Evolutionary conservation across 2,888 invertebrate species (phyloP).

Genomic region (Mesochorus sp.): DNA sequence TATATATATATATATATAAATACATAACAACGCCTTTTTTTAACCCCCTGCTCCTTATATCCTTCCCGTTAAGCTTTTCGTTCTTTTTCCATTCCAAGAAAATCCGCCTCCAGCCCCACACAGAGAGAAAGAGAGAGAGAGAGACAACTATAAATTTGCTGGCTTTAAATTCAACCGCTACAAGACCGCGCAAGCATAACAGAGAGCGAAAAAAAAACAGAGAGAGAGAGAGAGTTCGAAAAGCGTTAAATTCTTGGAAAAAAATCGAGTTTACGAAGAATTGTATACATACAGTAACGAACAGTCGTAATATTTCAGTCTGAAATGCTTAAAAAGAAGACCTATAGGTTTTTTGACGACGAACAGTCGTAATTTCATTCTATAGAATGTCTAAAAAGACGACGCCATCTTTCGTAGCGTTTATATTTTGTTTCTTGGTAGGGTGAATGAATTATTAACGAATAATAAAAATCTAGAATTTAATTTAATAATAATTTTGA

Average conservation of each 20-base stretch:
- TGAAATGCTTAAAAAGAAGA: too few species aligned
- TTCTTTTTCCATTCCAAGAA: constrained; percentile 7
- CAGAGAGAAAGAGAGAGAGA: too few species aligned
- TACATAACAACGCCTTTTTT: constrained; percentile 7
- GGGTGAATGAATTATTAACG: too few species aligned
- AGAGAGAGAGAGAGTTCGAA: neutral
- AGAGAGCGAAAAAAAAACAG: constrained; percentile 23
- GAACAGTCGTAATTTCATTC: too few species aligned
- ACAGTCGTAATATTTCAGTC: too few species aligned
- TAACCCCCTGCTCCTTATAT: constrained; percentile 11
- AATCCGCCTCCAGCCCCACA: constrained; percentile 67
- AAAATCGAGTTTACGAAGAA: neutral
- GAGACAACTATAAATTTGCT: constrained; percentile 76
- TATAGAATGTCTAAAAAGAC: too few species aligned
- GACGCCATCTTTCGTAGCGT: too few species aligned
- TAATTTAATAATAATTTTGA: too few species aligned
- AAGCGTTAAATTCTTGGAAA: too few species aligned
- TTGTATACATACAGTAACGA: neutral
- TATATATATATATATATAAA: neutral
- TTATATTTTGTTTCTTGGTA: too few species aligned
- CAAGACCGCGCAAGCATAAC: constrained; percentile 56
- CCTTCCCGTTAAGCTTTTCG: constrained; percentile 26
- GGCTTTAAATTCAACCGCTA: constrained; percentile 71
- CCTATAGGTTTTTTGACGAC: too few species aligned
- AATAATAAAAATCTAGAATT: too few species aligned